Conservation (phyloP, 2,888 invertebrate species). For the Himalopsyche japonica region DNA sequence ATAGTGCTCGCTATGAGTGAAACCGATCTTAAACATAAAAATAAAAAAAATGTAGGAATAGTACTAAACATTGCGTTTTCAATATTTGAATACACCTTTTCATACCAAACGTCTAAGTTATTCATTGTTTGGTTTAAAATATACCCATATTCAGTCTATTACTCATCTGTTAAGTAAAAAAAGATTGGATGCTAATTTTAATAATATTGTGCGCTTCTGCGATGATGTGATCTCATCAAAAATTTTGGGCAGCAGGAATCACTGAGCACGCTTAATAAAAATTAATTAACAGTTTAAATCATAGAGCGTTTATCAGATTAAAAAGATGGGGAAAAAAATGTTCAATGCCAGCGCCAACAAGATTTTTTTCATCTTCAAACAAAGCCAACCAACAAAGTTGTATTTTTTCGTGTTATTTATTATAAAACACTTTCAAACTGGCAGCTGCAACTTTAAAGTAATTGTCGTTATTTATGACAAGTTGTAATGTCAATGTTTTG, state of each 20-base stretch:
- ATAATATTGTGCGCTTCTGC: too few species aligned
- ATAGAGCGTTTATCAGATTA: slow-evolving; percentile 35
- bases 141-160: too few species aligned
- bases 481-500: neutral
- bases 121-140: too few species aligned
- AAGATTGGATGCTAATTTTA: too few species aligned
- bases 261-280: neutral
- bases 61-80: too few species aligned
- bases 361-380: neutral
- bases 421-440: neutral
- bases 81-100: too few species aligned
- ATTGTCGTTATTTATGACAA: neutral
- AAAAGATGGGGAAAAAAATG: neutral
- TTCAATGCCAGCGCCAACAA: neutral
- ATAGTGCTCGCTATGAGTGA: too few species aligned
- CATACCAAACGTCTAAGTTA: too few species aligned
- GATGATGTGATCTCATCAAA: too few species aligned
- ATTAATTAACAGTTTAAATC: slow-evolving; percentile 1
- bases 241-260: neutral
- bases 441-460: neutral
- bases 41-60: too few species aligned
- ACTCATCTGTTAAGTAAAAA: too few species aligned
- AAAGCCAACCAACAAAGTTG: neutral
- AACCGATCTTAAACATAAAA: too few species aligned
- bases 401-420: neutral